phyloP scores from a whole-genome alignment of 2,113 vertebrate genomes.

The Gadus macrocephalus region DNA sequence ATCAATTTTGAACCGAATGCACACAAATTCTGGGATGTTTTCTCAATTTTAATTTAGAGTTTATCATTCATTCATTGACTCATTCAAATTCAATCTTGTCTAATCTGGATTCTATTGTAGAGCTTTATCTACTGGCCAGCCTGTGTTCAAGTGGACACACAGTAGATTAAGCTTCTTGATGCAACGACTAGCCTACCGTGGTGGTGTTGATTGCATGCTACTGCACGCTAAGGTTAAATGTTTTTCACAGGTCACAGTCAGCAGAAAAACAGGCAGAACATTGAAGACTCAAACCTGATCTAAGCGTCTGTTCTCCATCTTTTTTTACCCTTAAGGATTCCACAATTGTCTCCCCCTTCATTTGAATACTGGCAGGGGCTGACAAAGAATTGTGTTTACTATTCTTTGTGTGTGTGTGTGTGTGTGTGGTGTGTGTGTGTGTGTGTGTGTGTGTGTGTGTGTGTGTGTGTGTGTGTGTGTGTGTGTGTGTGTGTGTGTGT shows the following conservation, averaged over 20 bases:
- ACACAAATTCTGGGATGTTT: conserved; percentile 35
- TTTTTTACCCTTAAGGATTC: conserved; percentile 18
- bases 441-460: too few relatives aligned
- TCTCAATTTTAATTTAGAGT: conserved; percentile 37
- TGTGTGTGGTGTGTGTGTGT: too few relatives aligned
- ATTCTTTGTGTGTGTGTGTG: too few relatives aligned
- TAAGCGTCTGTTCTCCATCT: conserved; percentile 4
- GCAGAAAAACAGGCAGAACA: neutral
- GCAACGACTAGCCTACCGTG: too few relatives aligned
- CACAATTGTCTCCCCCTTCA: conserved; percentile 12
- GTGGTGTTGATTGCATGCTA: too few relatives aligned
- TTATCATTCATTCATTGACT: conserved; percentile 19
- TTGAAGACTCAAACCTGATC: conserved; percentile 14
- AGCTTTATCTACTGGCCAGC: conserved; percentile 20
- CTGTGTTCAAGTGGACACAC: neutral
- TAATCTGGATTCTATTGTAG: conserved; percentile 38
- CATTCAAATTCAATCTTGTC: conserved; percentile 31
- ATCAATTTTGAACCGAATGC: conserved; percentile 33
- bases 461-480: too few relatives aligned
- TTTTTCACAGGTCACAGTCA: neutral
- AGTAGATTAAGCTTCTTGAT: too few relatives aligned
- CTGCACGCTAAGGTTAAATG: too few relatives aligned
- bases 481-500: too few relatives aligned
- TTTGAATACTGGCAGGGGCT: conserved; percentile 33
- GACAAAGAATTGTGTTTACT: neutral